Evolutionary conservation across 2,797 vertebrate species (phyloP).

Genomic region (Urocyon cinereoargenteus): DNA sequence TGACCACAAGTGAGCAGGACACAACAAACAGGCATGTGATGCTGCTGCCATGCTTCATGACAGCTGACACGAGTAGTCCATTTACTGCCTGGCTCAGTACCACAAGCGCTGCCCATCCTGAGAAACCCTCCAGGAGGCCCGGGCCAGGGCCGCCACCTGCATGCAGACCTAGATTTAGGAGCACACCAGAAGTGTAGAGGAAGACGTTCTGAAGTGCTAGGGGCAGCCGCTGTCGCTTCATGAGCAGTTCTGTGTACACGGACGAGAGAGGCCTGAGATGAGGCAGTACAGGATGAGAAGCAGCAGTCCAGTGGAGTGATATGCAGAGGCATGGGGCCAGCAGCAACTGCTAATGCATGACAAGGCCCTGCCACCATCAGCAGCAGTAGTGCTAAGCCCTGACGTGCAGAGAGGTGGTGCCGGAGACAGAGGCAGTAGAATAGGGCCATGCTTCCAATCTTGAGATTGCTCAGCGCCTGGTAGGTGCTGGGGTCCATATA

Average conservation of each 20-base stretch:
- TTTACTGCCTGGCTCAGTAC: slow-evolving; percentile 94
- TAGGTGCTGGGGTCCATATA: slow-evolving; percentile 98
- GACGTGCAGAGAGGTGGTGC: slow-evolving; percentile 87
- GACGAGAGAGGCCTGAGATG: too few species aligned
- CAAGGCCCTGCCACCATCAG: slow-evolving; percentile 91
- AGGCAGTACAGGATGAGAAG: slow-evolving; percentile 84
- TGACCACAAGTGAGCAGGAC: slow-evolving; percentile 96
- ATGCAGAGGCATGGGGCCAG: slow-evolving; percentile 84
- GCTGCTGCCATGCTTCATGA: slow-evolving; percentile 96
- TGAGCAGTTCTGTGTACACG: too few species aligned
- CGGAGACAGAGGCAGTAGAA: slow-evolving; percentile 79
- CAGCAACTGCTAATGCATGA: slow-evolving; percentile 86
- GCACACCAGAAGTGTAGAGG: too few species aligned
- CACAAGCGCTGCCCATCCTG: slow-evolving; percentile 89
- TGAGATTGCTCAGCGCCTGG: slow-evolving; percentile 96
- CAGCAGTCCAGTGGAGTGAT: slow-evolving; percentile 91
- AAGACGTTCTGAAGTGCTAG: too few species aligned
- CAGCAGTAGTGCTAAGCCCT: slow-evolving; percentile 92
- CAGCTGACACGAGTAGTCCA: slow-evolving; percentile 95
- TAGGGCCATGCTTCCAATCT: slow-evolving; percentile 94
- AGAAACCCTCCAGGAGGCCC: slow-evolving; percentile 93
- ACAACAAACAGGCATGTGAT: slow-evolving; percentile 97
- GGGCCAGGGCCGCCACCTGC: slow-evolving; percentile 31
- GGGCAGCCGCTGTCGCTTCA: too few species aligned
- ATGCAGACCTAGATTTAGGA: too few species aligned